Conservation (phyloP, 2,888 invertebrate species). For the Parthenolecanium corni region DNA sequence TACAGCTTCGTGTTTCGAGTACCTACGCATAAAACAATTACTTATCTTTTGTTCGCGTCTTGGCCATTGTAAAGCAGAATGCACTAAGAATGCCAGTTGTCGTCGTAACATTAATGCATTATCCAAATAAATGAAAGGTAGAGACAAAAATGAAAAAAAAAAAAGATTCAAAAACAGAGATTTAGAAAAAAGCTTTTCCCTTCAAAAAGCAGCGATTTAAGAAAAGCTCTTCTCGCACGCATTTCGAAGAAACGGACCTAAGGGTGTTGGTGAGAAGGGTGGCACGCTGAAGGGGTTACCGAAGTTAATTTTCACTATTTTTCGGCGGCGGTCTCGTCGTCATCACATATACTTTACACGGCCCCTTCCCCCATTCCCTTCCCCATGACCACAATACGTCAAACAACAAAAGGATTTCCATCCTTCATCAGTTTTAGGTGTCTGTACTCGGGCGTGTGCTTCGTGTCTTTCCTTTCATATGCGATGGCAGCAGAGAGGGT, state of each 20-base stretch:
- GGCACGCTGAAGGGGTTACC: background rate
- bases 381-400: constrained; percentile 8
- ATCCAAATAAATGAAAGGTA: too few relatives aligned
- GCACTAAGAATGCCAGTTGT: constrained; percentile 4
- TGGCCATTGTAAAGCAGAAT: constrained; percentile 7
- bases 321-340: constrained; percentile 4
- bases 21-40: constrained; percentile 27
- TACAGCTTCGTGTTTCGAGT: too few relatives aligned
- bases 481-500: background rate
- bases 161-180: background rate
- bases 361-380: too few relatives aligned
- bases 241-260: background rate
- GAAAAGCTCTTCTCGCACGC: background rate
- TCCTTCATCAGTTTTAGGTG: constrained; percentile 1
- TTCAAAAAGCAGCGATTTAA: background rate
- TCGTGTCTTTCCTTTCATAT: constrained; percentile 8
- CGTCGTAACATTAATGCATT: too few relatives aligned
- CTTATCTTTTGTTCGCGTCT: constrained; percentile 17
- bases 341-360: constrained; percentile 11
- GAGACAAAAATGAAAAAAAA: too few relatives aligned
- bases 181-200: constrained; percentile 10
- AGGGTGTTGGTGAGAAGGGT: background rate
- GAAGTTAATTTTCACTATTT: constrained; percentile 21
- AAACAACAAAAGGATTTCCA: constrained; percentile 24
- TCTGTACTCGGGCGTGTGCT: constrained; percentile 3